Evolutionary conservation across 2,888 invertebrate species (phyloP).

Genomic region (Paralinhomoeus sp.): DNA sequence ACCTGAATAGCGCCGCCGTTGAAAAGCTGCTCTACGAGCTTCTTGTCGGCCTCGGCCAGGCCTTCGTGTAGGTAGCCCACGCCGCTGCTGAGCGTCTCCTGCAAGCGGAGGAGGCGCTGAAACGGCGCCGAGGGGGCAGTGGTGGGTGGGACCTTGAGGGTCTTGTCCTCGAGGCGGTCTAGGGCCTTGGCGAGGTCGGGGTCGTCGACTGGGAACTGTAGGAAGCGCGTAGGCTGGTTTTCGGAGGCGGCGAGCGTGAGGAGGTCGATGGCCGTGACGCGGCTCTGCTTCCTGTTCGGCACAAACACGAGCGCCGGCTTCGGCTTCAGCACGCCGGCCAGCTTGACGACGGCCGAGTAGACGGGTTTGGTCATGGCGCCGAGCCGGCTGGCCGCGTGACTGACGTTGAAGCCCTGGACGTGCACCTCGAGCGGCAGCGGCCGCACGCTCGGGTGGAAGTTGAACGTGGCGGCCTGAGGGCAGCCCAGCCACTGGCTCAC

Average conservation of each 20-base stretch:
- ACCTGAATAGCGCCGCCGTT: constrained; percentile 60
- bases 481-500: constrained; percentile 89
- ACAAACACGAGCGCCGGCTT: constrained; percentile 73
- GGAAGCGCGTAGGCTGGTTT: constrained; percentile 57
- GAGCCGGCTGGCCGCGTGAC: constrained; percentile 81
- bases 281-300: constrained; percentile 33
- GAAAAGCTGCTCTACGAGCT: constrained; percentile 73
- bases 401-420: constrained; percentile 84
- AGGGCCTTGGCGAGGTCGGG: constrained; percentile 11
- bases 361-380: constrained; percentile 95
- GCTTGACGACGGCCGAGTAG: constrained; percentile 65
- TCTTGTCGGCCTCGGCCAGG: constrained; percentile 53
- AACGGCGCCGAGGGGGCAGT: too few relatives aligned
- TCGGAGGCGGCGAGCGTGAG: constrained; percentile 79
- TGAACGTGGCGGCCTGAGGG: constrained; percentile 72
- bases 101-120: too few relatives aligned
- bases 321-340: constrained; percentile 39
- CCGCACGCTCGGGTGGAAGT: constrained; percentile 91
- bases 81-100: constrained; percentile 76
- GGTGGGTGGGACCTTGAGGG: too few relatives aligned
- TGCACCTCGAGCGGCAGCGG: constrained; percentile 83
- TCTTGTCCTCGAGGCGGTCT: constrained; percentile 42
- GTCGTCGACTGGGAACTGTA: constrained; percentile 36
- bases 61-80: constrained; percentile 96
- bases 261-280: constrained; percentile 76